phyloP scores from a whole-genome alignment of 1,140 invertebrate species.

The Papilio dardanus region DNA sequence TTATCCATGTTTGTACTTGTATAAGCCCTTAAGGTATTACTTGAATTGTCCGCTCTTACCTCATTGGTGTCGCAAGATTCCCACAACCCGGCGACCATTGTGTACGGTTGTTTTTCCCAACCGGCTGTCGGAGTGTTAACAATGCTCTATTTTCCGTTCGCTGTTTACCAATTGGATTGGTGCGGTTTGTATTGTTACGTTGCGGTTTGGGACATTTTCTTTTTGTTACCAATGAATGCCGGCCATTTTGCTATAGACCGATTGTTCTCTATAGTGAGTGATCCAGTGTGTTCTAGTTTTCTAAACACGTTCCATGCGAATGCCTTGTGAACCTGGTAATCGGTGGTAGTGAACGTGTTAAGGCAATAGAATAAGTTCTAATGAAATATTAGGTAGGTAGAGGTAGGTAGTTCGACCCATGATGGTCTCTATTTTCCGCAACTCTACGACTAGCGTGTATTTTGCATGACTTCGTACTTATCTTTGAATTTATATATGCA shows the following conservation, averaged over 20 bases:
- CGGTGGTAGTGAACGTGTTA: neutral
- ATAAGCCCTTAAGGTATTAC: neutral
- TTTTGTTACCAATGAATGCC: slow-evolving; percentile 12
- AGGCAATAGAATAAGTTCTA: neutral
- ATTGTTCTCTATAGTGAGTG: neutral
- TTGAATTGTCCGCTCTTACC: neutral
- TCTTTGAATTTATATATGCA: too few relatives aligned
- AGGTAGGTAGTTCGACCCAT: too few relatives aligned
- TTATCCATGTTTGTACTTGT: too few relatives aligned
- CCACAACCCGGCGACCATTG: slow-evolving; percentile 61
- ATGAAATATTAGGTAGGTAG: too few relatives aligned
- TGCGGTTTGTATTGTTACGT: slow-evolving; percentile 17
- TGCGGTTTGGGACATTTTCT: slow-evolving; percentile 17
- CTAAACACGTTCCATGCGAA: neutral
- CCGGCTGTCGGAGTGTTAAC: slow-evolving; percentile 44
- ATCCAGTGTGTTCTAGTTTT: neutral
- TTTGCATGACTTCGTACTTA: too few relatives aligned
- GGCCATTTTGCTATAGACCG: neutral
- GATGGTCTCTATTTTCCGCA: too few relatives aligned
- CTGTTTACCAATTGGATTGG: slow-evolving; percentile 22
- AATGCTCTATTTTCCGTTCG: slow-evolving; percentile 49
- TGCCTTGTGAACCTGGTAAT: neutral
- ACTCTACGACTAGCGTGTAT: too few relatives aligned
- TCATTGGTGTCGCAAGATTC: slow-evolving; percentile 34
- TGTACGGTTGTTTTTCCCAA: slow-evolving; percentile 47